phyloP scores from a whole-genome alignment of 2,797 vertebrate genomes.

The Lacerta viridis region DNA sequence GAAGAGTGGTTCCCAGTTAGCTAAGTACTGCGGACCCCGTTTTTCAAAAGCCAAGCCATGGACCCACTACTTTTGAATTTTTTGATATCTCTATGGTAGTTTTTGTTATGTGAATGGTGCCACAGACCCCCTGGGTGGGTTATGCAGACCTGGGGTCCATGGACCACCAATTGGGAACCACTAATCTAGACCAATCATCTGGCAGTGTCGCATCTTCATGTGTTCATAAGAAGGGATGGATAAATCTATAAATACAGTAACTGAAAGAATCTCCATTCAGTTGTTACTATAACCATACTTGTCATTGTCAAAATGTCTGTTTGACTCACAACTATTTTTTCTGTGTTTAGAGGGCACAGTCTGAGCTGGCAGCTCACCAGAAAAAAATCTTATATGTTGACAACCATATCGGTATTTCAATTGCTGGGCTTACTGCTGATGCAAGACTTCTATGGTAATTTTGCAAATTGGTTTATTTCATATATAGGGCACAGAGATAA shows the following conservation, averaged over 20 bases:
- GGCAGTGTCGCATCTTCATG: not conserved
- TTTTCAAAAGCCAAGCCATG: too few species aligned
- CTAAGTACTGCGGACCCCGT: too few species aligned
- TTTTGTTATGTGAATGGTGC: too few species aligned
- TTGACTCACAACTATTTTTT: conserved; percentile 44
- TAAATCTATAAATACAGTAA: not conserved
- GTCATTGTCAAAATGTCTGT: conserved; percentile 51
- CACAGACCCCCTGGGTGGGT: not conserved
- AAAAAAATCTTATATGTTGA: conserved; percentile 98
- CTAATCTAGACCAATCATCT: not conserved
- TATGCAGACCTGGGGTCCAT: not conserved
- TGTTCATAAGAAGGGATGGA: not conserved
- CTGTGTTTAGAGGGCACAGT: conserved; percentile 91
- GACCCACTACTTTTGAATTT: too few species aligned
- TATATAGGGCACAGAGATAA: conserved; percentile 32
- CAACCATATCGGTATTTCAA: conserved; percentile 97
- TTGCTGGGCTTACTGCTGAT: conserved; percentile 96
- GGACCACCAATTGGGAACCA: too few species aligned
- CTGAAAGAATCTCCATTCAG: conserved; percentile 11
- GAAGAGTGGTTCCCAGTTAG: too few species aligned
- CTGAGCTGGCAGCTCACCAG: conserved; percentile 97
- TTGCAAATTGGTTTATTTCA: conserved; percentile 43
- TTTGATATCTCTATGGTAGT: too few species aligned
- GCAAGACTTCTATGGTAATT: conserved; percentile 94
- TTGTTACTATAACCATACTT: not conserved